phyloP scores from a whole-genome alignment of 2,888 invertebrate species.

The Andrena trimmerana region DNA sequence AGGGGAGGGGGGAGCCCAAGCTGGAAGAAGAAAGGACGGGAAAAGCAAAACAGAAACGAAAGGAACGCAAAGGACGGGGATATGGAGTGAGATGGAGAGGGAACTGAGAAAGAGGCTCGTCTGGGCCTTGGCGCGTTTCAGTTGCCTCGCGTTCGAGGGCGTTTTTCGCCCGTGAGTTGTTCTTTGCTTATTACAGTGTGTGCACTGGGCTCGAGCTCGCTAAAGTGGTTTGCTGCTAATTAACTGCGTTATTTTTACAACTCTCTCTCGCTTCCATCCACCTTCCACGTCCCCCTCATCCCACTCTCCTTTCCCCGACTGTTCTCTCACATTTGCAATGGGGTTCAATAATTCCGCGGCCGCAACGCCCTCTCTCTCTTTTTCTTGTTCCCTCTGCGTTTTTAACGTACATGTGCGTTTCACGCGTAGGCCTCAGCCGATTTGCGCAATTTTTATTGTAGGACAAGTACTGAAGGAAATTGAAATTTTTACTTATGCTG shows the following conservation, averaged over 20 bases:
- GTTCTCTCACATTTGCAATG: conserved; percentile 68
- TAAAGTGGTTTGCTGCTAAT: conserved; percentile 82
- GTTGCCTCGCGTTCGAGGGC: conserved; percentile 78
- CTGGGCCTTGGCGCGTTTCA: conserved; percentile 73
- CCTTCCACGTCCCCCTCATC: conserved; percentile 45
- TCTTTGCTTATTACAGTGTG: conserved; percentile 82
- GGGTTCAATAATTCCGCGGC: conserved; percentile 67
- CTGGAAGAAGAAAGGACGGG: conserved; percentile 25
- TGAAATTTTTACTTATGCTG: too few relatives aligned
- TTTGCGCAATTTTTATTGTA: not conserved
- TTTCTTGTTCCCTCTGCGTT: conserved; percentile 12
- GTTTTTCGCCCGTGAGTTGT: conserved; percentile 78
- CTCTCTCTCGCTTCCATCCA: conserved; percentile 58
- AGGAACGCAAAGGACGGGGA: conserved; percentile 1
- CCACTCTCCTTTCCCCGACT: conserved; percentile 50
- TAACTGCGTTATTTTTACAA: conserved; percentile 82
- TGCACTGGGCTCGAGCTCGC: conserved; percentile 75
- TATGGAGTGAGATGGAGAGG: not conserved
- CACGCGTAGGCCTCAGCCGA: not conserved
- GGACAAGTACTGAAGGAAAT: too few relatives aligned
- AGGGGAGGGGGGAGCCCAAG: not conserved
- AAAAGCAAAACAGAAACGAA: conserved; percentile 50
- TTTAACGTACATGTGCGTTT: conserved; percentile 6
- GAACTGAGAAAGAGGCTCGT: conserved; percentile 40
- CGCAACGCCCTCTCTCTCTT: conserved; percentile 49